phyloP scores from a whole-genome alignment of 1,140 invertebrate genomes.

The Apolygus lucorum region DNA sequence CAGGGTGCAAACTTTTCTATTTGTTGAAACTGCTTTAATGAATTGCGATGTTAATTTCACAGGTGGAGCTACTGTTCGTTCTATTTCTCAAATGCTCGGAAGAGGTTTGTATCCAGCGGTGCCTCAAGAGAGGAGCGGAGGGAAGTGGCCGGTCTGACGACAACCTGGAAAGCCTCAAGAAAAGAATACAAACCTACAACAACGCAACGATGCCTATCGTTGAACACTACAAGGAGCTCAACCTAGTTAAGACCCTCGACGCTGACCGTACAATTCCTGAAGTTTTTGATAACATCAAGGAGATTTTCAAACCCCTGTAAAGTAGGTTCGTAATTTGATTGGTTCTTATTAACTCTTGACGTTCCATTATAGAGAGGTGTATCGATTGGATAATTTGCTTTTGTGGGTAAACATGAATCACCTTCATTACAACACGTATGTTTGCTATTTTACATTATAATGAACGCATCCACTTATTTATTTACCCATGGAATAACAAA shows the following conservation, averaged over 20 bases:
- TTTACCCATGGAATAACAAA: too few species aligned
- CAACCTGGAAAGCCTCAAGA: conserved; percentile 81
- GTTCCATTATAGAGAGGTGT: too few species aligned
- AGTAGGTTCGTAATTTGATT: too few species aligned
- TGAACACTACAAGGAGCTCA: conserved; percentile 63
- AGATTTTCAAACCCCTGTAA: conserved; percentile 25
- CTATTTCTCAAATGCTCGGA: conserved; percentile 87
- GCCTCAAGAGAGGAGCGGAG: conserved; percentile 48
- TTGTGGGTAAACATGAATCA: too few species aligned
- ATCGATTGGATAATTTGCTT: too few species aligned
- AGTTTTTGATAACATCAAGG: conserved; percentile 45
- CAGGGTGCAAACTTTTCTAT: too few species aligned
- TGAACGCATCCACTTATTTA: too few species aligned
- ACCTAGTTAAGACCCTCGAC: conserved; percentile 71
- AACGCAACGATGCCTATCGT: conserved; percentile 92
- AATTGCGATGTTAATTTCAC: conserved; percentile 27
- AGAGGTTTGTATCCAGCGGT: conserved; percentile 45
- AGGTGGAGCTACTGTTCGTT: conserved; percentile 75
- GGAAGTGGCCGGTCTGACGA: conserved; percentile 92
- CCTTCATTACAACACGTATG: too few species aligned
- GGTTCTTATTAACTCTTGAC: too few species aligned
- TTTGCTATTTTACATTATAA: too few species aligned
- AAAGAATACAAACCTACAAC: conserved; percentile 83
- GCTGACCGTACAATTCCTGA: conserved; percentile 55
- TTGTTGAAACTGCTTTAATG: too few species aligned